Evolutionary conservation across 2,888 invertebrate species (phyloP).

Genomic region (Adelognathus sp.): DNA sequence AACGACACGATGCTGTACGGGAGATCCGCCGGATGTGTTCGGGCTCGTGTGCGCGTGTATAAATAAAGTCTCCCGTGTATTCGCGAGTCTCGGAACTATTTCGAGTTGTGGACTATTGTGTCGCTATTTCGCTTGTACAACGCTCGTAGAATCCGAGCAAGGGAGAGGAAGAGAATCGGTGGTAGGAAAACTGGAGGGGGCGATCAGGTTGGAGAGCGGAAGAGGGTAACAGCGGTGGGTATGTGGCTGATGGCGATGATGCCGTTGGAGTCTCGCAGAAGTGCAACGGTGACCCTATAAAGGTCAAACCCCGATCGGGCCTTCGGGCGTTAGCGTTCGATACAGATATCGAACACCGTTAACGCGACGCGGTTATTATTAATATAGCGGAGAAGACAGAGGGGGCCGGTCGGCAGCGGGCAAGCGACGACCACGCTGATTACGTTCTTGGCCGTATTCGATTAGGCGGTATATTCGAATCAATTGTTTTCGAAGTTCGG

Average conservation of each 20-base stretch:
- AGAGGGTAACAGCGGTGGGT: neutral
- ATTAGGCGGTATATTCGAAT: conserved; percentile 70
- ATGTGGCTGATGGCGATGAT: conserved; percentile 27
- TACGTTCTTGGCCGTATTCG: conserved; percentile 64
- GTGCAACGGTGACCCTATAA: conserved; percentile 42
- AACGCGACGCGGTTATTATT: conserved; percentile 7
- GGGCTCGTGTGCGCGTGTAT: conserved; percentile 41
- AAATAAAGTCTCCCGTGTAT: conserved; percentile 45
- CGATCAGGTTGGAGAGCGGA: neutral
- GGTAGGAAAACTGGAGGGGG: neutral
- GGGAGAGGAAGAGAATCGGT: neutral
- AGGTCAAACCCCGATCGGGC: conserved; percentile 41
- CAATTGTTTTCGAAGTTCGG: conserved; percentile 68
- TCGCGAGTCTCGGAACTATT: conserved; percentile 34
- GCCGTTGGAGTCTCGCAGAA: conserved; percentile 14
- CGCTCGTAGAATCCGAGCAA: conserved; percentile 10
- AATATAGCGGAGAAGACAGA: neutral
- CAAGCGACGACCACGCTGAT: neutral
- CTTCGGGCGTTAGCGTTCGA: conserved; percentile 15
- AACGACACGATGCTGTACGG: conserved; percentile 56
- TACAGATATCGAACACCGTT: neutral
- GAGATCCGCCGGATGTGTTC: conserved; percentile 51
- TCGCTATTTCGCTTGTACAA: conserved; percentile 33
- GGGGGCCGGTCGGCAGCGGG: neutral
- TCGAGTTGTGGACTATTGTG: conserved; percentile 19